A percentile compares a stretch with the other conserved stretches of the same genome.
Evolutionary conservation across 2,888 invertebrate species (phyloP).

Genomic region (Eilema caniola): DNA sequence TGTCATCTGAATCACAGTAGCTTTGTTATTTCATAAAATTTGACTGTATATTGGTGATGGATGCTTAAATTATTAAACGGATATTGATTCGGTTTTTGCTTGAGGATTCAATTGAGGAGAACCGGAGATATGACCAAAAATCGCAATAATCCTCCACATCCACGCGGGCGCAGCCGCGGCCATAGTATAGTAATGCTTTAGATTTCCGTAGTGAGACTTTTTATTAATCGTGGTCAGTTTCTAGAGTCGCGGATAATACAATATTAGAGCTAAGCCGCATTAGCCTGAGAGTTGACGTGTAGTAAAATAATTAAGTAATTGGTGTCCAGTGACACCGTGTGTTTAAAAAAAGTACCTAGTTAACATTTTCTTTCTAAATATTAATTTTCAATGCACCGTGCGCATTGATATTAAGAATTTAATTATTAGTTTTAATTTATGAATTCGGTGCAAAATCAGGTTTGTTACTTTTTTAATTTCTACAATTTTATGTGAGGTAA

Average conservation of each 20-base stretch:
- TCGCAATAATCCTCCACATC: too few species aligned
- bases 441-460: not conserved
- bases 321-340: too few species aligned
- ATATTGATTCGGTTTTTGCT: too few species aligned
- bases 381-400: not conserved
- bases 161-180: too few species aligned
- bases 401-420: not conserved
- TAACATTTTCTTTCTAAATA: not conserved
- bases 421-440: not conserved
- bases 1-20: too few species aligned
- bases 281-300: conserved; percentile 2
- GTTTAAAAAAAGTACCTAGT: not conserved
- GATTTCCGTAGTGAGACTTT: not conserved
- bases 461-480: not conserved
- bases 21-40: too few species aligned
- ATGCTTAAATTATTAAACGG: too few species aligned
- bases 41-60: too few species aligned
- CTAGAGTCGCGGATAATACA: not conserved
- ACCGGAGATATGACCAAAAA: too few species aligned
- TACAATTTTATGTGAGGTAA: too few species aligned
- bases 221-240: not conserved
- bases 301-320: too few species aligned
- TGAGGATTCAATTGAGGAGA: too few species aligned
- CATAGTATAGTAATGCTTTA: not conserved
- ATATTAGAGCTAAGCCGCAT: not conserved